Evolutionary conservation across 2,888 invertebrate species (phyloP).

Genomic region (Andricus curvator): DNA sequence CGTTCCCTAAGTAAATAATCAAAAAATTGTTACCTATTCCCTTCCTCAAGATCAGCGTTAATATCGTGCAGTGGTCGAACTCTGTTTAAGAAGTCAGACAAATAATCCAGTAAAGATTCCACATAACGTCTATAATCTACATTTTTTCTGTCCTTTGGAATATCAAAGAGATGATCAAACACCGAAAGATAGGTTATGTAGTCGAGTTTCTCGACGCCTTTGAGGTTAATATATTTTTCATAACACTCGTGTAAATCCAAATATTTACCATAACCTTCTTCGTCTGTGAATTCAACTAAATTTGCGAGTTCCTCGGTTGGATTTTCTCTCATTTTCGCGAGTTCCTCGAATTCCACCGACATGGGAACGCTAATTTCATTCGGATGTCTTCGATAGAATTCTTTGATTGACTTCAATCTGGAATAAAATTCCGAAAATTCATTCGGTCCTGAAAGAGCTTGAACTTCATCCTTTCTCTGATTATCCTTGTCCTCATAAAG

Average conservation of each 20-base stretch:
- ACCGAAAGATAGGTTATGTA: conserved; percentile 96
- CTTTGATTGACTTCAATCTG: conserved; percentile 95
- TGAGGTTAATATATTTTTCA: conserved; percentile 96
- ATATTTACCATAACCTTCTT: conserved; percentile 99
- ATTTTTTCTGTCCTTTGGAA: conserved; percentile 94
- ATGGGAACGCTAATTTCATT: conserved; percentile 98
- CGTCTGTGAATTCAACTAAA: conserved; percentile 98
- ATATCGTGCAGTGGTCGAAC: conserved; percentile 93
- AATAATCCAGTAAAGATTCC: conserved; percentile 89
- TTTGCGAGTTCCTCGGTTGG: conserved; percentile 91
- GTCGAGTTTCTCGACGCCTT: conserved; percentile 97
- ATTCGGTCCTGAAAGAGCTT: conserved; percentile 96
- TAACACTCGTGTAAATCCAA: conserved; percentile 98
- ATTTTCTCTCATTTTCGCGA: conserved; percentile 93
- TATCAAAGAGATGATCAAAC: conserved; percentile 97
- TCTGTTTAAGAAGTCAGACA: conserved; percentile 89
- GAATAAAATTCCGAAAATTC: conserved; percentile 99
- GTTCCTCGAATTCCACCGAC: conserved; percentile 98
- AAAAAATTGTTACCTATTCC: conserved; percentile 76
- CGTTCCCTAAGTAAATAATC: background rate
- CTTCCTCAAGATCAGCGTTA: conserved; percentile 87
- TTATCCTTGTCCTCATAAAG: conserved; percentile 98
- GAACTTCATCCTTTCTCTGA: conserved; percentile 93
- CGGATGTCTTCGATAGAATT: conserved; percentile 97
- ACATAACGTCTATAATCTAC: conserved; percentile 93